Conservation (phyloP, 1,140 invertebrate genomes). For the Diuraphis noxia region DNA sequence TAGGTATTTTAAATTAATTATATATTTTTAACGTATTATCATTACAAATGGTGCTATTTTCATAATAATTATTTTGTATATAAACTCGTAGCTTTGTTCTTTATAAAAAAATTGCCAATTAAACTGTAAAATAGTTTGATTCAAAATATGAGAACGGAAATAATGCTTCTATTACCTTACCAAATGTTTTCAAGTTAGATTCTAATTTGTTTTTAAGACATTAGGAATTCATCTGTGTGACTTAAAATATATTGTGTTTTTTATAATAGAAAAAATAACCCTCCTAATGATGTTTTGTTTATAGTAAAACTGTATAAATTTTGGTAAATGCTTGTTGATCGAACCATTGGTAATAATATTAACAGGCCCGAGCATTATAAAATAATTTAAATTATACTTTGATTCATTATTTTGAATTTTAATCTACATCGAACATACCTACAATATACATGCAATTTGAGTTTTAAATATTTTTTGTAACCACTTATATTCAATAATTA, state of each 20-base stretch:
- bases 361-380: no score
- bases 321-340: background rate
- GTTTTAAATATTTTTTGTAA: background rate
- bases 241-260: background rate
- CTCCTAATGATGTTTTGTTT: background rate
- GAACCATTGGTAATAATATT: background rate
- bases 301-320: no score
- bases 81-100: background rate
- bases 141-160: background rate
- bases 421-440: no score
- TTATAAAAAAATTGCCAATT: background rate
- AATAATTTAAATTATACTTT: no score
- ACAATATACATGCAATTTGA: no score
- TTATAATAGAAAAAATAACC: background rate
- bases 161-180: background rate
- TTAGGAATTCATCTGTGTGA: background rate
- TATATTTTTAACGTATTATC: background rate
- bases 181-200: background rate
- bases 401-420: no score
- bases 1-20: background rate
- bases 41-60: conserved; percentile 1
- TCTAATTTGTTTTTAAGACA: background rate
- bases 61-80: background rate
- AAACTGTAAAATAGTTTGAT: background rate
- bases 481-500: background rate